Base-by-base conservation (phyloP, 2,113 vertebrate genomes). In the Hypocryptadius cinnamomeus region DNA sequence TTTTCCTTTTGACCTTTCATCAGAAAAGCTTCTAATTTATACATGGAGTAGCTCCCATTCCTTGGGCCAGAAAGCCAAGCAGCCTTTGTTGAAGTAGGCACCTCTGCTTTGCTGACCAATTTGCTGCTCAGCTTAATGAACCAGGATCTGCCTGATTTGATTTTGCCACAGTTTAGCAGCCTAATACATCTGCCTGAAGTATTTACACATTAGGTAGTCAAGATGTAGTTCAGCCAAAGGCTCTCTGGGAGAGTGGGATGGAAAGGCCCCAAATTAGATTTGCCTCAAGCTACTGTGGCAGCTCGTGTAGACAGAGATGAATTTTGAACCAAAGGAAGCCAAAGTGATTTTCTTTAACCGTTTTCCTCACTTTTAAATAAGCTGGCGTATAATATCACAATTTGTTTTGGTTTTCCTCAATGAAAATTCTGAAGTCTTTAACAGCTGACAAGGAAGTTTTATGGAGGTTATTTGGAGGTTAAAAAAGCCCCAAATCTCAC, bases 331-430 rank as follows among this genome's bases (percentile, higher is more conserved):
- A 18, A 82, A 81, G 86, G 63, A 92, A 91, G 77, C 73, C 84
- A 76, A 85, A 93, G 87, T 66, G 81, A 91, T 89, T 92, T 91
- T 85, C 44, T 91, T 93, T 77, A 87, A 87, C 53, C 15, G 7
- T 57, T 93, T 85, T 64, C 89, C 77, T 95, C 87, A 51, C 50
- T 92, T 79, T 76, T 72, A 92, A 89, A 82, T 70, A 54, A 87
- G 35, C 63, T 79, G 70, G 19, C 45, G 8, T 87, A 11, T 83
- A 94, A 87, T 42, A 78, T 51, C 57, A 44, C 77, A 79, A 89
- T 94, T 92, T 85, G 71, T 91, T 89, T 83, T 79, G 87, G 51
- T 92, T 96, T 96, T 92, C 79, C 87, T 91, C 64, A 70, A 27
- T 83, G 54, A 91, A 77, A 95, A 78, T 47, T 65, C 59, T 90